A percentile compares a stretch with the other conserved stretches of the same genome.
Conservation (phyloP, 2,113 vertebrate species). For the Litocranius walleri region DNA sequence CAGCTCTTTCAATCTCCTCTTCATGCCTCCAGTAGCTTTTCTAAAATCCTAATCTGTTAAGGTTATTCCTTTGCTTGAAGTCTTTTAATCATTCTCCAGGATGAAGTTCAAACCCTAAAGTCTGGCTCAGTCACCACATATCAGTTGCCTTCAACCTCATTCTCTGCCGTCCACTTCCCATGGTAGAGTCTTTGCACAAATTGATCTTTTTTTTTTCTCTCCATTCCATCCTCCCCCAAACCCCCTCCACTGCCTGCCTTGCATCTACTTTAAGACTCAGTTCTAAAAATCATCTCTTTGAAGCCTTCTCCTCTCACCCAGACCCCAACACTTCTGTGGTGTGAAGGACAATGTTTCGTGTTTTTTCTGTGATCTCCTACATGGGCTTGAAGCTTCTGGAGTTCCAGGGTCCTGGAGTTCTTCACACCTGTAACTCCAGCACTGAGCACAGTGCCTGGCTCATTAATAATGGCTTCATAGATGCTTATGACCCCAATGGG, state of each 20-base stretch:
- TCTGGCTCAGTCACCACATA: background rate
- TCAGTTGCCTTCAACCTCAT: background rate
- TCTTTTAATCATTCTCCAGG: background rate
- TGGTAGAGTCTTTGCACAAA: background rate
- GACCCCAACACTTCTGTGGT: background rate
- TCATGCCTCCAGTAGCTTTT: background rate
- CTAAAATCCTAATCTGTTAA: background rate
- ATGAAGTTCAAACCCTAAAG: background rate
- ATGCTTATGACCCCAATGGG: accelerated
- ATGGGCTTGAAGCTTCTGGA: background rate
- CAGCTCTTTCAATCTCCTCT: background rate
- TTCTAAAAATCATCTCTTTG: background rate
- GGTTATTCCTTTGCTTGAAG: background rate
- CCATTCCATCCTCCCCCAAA: background rate
- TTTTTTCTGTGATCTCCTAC: background rate
- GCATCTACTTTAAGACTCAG: background rate
- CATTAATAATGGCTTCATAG: accelerated
- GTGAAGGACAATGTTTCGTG: background rate
- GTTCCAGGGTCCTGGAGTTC: accelerated
- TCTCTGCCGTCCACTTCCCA: background rate
- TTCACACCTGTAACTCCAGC: background rate
- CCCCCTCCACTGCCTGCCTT: background rate
- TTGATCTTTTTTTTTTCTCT: background rate
- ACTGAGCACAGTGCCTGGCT: background rate
- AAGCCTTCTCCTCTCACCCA: background rate